A percentile compares a stretch with the other conserved stretches of the same genome.
These are phyloP conservation scores for Cheilosia soror DNA, from an alignment of 2,888 invertebrate genomes.

Conservation along the genomic window DNA sequence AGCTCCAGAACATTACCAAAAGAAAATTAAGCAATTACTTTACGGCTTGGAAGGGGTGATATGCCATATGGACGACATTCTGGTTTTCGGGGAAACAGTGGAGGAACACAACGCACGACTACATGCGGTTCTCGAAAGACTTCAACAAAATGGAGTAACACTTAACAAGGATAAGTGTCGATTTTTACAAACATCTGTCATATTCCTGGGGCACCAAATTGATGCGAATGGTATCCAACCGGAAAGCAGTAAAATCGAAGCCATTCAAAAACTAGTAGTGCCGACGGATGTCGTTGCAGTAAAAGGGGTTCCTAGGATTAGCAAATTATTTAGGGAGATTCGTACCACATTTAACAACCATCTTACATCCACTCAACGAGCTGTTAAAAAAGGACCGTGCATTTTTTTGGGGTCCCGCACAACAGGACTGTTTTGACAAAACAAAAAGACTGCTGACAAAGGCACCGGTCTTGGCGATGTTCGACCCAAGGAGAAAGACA, in stretches of 20 bases:
- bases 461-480: constrained; percentile 7
- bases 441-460: constrained; percentile 2
- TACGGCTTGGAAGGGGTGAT: constrained; percentile 33
- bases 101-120: constrained; percentile 26
- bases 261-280: constrained; percentile 11
- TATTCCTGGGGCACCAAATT: constrained; percentile 47
- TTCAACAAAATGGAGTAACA: constrained; percentile 41
- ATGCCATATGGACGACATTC: constrained; percentile 59
- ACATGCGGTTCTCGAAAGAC: constrained; percentile 29
- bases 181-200: constrained; percentile 25
- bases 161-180: constrained; percentile 47
- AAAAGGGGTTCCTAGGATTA: constrained; percentile 32
- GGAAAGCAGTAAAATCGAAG: constrained; percentile 29
- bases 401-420: constrained; percentile 9
- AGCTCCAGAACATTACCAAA: constrained; percentile 49
- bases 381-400: constrained; percentile 4
- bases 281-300: constrained; percentile 22
- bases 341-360: constrained; percentile 26
- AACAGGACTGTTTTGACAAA: constrained; percentile 7
- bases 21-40: constrained; percentile 41
- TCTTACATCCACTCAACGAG: constrained; percentile 28
- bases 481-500: neutral
- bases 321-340: constrained; percentile 23
- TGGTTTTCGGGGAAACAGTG: constrained; percentile 39
- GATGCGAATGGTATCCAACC: constrained; percentile 42